Evolutionary conservation across 1,140 invertebrate genomes (phyloP), one percentile per base, ranked within the genome.

Genomic region (Bicyclus anynana): DNA sequence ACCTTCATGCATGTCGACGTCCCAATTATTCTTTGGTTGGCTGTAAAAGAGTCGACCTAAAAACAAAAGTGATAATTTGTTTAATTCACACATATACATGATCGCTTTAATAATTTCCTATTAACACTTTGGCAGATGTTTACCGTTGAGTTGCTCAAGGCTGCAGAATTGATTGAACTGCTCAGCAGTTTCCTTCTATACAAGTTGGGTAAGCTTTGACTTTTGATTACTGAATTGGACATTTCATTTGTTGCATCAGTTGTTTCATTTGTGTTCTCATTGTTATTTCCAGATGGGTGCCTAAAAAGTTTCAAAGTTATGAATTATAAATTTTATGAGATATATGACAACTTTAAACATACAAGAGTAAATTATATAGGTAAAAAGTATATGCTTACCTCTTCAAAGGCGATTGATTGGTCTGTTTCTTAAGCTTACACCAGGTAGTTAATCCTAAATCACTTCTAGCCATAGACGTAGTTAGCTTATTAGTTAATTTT

Each of bases 361-460:
- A n/a, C n/a, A n/a, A n/a, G n/a, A n/a, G n/a, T n/a, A n/a, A n/a
- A n/a, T n/a, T n/a, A n/a, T n/a, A n/a, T n/a, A n/a, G n/a, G n/a
- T n/a, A n/a, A n/a, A n/a, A n/a, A n/a, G n/a, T 14, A 9, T 44
- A 44, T n/a, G 12, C 17, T 44, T 77, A 90, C 89, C 89, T 88
- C 58, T 80, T 80, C 69, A 90, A 80, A 53, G 87, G 89, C 53
- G 86, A 86, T 62, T 90, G 79, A 69, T 71, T 84, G 48, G 65
- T 84, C 74, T 87, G 90, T 69, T 92, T 93, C 83, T 94, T 94
- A 63, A 96, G 84, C 78, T 96, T 96, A 84, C 94, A 94, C 94
- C 95, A 94, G 4, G 95, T 95, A 40, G 94, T 96, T 72, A 95
- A 94, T 61, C 93, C 93, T 52, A 93, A 93, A 76, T 96, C 95